Conservation (phyloP, 2,113 vertebrate species). For the Pollimyrus isidori region DNA sequence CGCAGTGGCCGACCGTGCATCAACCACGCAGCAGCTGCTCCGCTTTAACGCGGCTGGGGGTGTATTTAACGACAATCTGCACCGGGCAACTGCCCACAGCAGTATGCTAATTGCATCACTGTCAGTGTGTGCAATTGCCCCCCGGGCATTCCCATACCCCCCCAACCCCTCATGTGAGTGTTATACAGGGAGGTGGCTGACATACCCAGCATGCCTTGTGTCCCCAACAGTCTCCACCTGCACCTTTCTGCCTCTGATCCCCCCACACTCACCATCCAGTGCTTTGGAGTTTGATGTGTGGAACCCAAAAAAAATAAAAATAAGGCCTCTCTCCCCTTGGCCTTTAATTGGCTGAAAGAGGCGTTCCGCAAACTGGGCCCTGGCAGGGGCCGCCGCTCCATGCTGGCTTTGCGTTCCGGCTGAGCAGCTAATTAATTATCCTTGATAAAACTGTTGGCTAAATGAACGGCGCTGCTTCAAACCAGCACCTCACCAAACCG, state of each 20-base stretch:
- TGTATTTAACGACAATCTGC: neutral
- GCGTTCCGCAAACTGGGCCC: neutral
- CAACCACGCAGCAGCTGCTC: neutral
- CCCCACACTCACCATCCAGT: neutral
- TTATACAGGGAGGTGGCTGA: neutral
- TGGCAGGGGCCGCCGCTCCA: neutral
- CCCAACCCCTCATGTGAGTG: neutral
- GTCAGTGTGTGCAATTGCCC: neutral
- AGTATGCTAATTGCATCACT: neutral
- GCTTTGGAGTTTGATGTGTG: neutral
- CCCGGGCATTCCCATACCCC: neutral
- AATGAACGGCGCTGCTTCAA: neutral
- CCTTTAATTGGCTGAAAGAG: neutral
- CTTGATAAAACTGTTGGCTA: neutral
- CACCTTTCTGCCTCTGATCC: neutral
- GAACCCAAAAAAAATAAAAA: too few relatives aligned
- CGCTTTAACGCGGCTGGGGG: neutral
- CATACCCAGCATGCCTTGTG: neutral
- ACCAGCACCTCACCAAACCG: neutral
- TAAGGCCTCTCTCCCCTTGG: neutral
- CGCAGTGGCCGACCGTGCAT: neutral
- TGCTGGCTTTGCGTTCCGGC: neutral
- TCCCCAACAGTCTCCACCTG: neutral
- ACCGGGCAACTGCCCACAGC: neutral
- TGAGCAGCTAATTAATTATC: conserved; percentile 11